Base-by-base conservation (phyloP, 2,888 invertebrate genomes). In the Halictus ligatus region DNA sequence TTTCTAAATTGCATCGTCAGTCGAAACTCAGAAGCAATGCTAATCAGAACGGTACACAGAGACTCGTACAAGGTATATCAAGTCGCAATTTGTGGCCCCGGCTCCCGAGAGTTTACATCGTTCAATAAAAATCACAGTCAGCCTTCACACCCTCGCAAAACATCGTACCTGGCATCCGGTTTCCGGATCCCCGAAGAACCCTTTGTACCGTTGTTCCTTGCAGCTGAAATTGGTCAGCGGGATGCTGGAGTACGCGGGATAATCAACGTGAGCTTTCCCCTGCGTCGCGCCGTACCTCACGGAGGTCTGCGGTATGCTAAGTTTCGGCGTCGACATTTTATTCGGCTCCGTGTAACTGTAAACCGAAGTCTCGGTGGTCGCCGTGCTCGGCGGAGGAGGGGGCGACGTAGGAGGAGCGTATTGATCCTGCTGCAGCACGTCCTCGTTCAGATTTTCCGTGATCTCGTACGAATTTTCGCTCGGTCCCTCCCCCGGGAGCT, bases 121-220 rank as follows among this genome's bases (percentile, higher is more conserved):
- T 3, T 1, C 35, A 50, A 50, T 50, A 54, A 54, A 54, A 54
- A 54, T 54, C 21, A 54, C 15, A 54, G 0, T 21, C 2, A 21
- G 50, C 1, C 6, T 54, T 54, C 43, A 13, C 46, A 46, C 13
- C 12, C 46, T 46, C 48, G 15, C 48, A 1, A 13, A 4, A n/a
- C 4, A 12, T 5, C 58, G 80, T 95, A 97, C 98, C 96, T 98
- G 98, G 94, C 98, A 98, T 91, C 97, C 96, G 10, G 98, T 98
- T 91, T 98, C 97, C 18, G 98, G 97, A 95, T 98, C 98, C 5
- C 98, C 98, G 92, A 98, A 98, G 95, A 98, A 98, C 84, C 98
- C 98, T 93, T 98, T 98, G 95, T 98, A 98, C 43, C 98, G 96
- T 94, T 98, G 98, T 85, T 97, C 97, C 92, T 98, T 97, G 95